These are phyloP conservation scores for Polypterus bichir DNA, from an alignment of 2,113 vertebrate genomes.

Conservation along the genomic window DNA sequence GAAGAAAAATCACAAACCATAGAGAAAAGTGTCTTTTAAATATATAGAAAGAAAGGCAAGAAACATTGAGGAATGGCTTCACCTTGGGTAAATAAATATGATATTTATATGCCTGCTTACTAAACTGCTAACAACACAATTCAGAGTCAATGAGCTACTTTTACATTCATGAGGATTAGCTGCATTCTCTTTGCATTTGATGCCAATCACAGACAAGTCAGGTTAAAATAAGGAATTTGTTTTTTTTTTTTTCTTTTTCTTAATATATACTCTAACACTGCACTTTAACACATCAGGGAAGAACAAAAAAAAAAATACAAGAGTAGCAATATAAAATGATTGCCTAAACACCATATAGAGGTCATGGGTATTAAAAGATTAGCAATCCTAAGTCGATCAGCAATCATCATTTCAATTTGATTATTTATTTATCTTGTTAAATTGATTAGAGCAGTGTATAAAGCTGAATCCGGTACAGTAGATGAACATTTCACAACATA, in stretches of 20 bases:
- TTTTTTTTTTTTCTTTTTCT: slow-evolving; percentile 7
- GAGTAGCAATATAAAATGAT: slow-evolving; percentile 34
- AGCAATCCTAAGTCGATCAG: slow-evolving; percentile 43
- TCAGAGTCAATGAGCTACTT: slow-evolving; percentile 59
- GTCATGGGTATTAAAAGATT: slow-evolving; percentile 56
- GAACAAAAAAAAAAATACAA: slow-evolving; percentile 1
- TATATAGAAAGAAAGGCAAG: slow-evolving; percentile 41
- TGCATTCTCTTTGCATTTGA: slow-evolving; percentile 57
- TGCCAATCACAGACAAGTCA: slow-evolving; percentile 44
- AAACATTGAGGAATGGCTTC: slow-evolving; percentile 25
- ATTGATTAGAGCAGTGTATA: slow-evolving; percentile 53
- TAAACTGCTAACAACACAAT: slow-evolving; percentile 58
- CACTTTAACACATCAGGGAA: background rate
- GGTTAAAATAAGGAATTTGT: slow-evolving; percentile 19
- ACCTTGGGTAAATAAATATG: slow-evolving; percentile 51
- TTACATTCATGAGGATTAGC: slow-evolving; percentile 59
- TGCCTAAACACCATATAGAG: slow-evolving; percentile 37
- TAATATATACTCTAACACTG: slow-evolving; percentile 3
- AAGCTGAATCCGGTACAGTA: slow-evolving; percentile 27
- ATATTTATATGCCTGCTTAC: slow-evolving; percentile 55
- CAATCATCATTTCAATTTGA: slow-evolving; percentile 60
- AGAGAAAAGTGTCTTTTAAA: slow-evolving; percentile 6
- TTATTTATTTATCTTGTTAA: slow-evolving; percentile 56
- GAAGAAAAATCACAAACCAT: slow-evolving; percentile 30
- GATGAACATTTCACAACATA: slow-evolving; percentile 44